Conservation (phyloP, 37 sponge, comb jelly and placozoan species). For the Aplysina aerophoba region DNA sequence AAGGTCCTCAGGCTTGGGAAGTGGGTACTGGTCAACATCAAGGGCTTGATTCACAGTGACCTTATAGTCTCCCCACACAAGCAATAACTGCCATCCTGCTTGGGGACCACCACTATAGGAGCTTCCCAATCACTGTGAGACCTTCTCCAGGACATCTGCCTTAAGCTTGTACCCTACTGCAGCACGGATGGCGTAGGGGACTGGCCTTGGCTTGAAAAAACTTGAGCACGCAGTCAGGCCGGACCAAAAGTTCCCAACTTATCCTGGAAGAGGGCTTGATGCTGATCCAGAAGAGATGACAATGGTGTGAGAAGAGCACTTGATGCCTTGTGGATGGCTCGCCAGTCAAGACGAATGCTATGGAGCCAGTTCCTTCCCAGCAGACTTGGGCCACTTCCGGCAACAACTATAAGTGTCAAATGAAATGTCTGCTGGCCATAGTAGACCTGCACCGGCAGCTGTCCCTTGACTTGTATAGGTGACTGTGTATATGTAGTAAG, state of each 20-base stretch:
- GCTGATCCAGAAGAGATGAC: no score
- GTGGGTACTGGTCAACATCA: conserved; percentile 14
- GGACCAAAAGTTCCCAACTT: background rate
- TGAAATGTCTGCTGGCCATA: background rate
- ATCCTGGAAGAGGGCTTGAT: no score
- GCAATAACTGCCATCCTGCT: conserved; percentile 17
- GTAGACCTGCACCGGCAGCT: no score
- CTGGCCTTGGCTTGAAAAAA: conserved; percentile 7
- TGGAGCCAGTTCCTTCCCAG: background rate
- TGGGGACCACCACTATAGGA: no score
- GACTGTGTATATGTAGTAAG: no score
- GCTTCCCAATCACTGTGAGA: conserved; percentile 9
- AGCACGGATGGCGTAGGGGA: background rate
- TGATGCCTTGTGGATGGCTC: background rate
- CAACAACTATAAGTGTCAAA: background rate
- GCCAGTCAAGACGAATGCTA: conserved; percentile 18
- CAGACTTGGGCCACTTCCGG: background rate
- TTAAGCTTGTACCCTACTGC: background rate
- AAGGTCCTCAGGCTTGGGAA: conserved; percentile 17
- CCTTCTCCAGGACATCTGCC: background rate
- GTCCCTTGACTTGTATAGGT: no score
- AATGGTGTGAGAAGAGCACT: no score
- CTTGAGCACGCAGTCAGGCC: background rate
- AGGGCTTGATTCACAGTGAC: conserved; percentile 23
- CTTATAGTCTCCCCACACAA: conserved; percentile 35